Conservation (phyloP, 1,140 invertebrate species). For the Brachionus asplanchnoidis region DNA sequence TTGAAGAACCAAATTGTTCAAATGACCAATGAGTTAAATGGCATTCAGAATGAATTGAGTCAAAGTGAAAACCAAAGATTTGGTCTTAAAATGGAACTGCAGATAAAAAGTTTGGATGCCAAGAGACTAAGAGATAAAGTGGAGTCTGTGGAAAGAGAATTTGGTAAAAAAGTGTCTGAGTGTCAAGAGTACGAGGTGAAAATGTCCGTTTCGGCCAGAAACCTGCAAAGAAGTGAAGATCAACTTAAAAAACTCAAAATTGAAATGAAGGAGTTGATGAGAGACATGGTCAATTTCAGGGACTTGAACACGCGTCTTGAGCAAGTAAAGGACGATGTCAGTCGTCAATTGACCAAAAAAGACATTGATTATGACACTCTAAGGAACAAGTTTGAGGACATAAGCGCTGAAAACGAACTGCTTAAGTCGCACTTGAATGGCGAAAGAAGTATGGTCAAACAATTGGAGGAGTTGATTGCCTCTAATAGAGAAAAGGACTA, state of each 20-base stretch:
- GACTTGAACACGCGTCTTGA: slow-evolving; percentile 55
- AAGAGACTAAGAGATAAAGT: slow-evolving; percentile 50
- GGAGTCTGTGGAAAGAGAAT: slow-evolving; percentile 53
- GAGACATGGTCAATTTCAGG: slow-evolving; percentile 51
- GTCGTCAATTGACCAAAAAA: slow-evolving; percentile 50
- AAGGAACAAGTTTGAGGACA: slow-evolving; percentile 49
- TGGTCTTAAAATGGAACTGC: slow-evolving; percentile 52
- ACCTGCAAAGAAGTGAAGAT: slow-evolving; percentile 51
- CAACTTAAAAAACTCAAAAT: slow-evolving; percentile 50
- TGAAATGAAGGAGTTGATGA: slow-evolving; percentile 48
- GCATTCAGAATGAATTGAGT: slow-evolving; percentile 50
- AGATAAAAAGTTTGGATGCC: slow-evolving; percentile 53
- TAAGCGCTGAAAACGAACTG: slow-evolving; percentile 50
- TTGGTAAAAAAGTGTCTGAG: slow-evolving; percentile 50
- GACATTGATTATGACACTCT: slow-evolving; percentile 54
- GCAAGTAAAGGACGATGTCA: slow-evolving; percentile 51
- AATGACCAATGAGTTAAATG: slow-evolving; percentile 52
- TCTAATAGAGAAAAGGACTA: slow-evolving; percentile 55
- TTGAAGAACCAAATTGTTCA: slow-evolving; percentile 53
- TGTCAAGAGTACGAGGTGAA: slow-evolving; percentile 54
- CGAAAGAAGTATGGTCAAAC: slow-evolving; percentile 49
- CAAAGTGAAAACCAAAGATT: slow-evolving; percentile 55
- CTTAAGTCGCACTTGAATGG: slow-evolving; percentile 49
- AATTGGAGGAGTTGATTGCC: slow-evolving; percentile 53
- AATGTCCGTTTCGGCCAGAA: slow-evolving; percentile 51